phyloP scores from a whole-genome alignment of 2,888 invertebrate genomes.

The Euclidia mi region DNA sequence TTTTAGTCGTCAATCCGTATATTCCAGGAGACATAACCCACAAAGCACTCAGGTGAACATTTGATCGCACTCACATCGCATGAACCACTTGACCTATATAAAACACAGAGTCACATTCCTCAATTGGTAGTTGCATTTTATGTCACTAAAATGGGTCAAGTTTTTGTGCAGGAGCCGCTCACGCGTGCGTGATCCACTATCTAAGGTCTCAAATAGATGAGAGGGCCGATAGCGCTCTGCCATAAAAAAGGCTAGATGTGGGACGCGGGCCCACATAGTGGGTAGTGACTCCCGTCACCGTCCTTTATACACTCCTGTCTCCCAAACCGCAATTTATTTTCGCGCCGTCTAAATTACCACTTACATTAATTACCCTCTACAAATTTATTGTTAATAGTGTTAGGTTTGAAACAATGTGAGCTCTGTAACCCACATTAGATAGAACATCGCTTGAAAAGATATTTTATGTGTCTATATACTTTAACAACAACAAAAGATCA shows the following conservation, averaged over 20 bases:
- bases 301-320: conserved; percentile 81
- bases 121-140: conserved; percentile 70
- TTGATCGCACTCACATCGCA: conserved; percentile 41
- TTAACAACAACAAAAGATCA: neutral
- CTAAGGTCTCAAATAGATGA: conserved; percentile 83
- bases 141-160: conserved; percentile 76
- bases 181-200: conserved; percentile 84
- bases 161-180: conserved; percentile 74
- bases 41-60: conserved; percentile 28
- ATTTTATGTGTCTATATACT: neutral
- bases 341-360: conserved; percentile 64
- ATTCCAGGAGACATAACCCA: conserved; percentile 13
- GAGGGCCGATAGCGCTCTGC: conserved; percentile 83
- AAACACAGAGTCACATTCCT: conserved; percentile 57
- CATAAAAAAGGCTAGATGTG: conserved; percentile 85
- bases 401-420: conserved; percentile 43
- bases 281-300: conserved; percentile 71
- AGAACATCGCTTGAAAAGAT: conserved; percentile 1
- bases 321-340: conserved; percentile 82
- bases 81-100: conserved; percentile 53
- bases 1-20: neutral
- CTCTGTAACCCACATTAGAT: conserved; percentile 11
- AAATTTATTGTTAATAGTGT: conserved; percentile 66
- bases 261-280: conserved; percentile 69
- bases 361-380: conserved; percentile 69